Evolutionary conservation across 2,797 vertebrate species (phyloP).

Genomic region (Lophius americanus): DNA sequence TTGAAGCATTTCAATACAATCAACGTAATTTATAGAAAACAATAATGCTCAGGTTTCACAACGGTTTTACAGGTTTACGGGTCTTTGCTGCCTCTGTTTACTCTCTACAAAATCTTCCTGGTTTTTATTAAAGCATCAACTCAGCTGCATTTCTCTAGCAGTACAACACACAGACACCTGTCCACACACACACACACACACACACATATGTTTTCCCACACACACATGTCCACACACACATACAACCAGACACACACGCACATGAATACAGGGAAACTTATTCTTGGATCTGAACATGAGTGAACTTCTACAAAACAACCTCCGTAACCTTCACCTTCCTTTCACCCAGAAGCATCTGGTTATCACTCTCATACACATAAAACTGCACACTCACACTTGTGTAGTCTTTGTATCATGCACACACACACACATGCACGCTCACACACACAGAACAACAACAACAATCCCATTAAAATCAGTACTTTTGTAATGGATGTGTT

Average conservation of each 20-base stretch:
- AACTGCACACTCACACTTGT: constrained; percentile 28
- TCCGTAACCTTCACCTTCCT: constrained; percentile 72
- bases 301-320: constrained; percentile 56
- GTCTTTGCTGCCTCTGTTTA: constrained; percentile 74
- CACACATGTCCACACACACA: constrained; percentile 32
- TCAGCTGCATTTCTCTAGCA: constrained; percentile 46
- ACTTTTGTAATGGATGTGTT: constrained; percentile 85
- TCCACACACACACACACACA: constrained; percentile 31
- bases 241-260: constrained; percentile 28
- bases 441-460: constrained; percentile 48
- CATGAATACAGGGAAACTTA: constrained; percentile 16
- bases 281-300: constrained; percentile 36
- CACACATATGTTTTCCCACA: constrained; percentile 16
- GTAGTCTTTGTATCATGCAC: constrained; percentile 11
- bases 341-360: constrained; percentile 72
- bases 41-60: too few relatives aligned
- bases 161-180: constrained; percentile 8
- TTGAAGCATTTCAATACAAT: too few relatives aligned
- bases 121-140: constrained; percentile 69
- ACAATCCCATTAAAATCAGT: constrained; percentile 81
- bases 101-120: constrained; percentile 69
- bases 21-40: too few relatives aligned
- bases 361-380: constrained; percentile 50
- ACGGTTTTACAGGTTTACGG: too few relatives aligned
- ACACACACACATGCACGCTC: constrained; percentile 25